Evolutionary conservation across 1,140 invertebrate genomes (phyloP), one percentile per base, ranked within the genome.

Genomic region (Drosophila serrata): DNA sequence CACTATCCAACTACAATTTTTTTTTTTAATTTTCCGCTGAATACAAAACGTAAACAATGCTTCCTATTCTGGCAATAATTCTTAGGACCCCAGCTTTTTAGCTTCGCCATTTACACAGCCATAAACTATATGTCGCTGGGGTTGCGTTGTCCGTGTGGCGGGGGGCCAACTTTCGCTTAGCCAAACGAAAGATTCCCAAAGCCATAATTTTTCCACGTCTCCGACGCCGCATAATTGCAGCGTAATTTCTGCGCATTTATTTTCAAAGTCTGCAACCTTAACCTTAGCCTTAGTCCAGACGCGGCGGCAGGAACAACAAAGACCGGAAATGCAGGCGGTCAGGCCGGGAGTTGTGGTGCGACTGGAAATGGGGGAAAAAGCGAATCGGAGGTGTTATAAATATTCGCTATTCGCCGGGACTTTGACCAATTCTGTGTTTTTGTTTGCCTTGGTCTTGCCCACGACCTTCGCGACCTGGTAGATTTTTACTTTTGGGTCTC

Each of bases 161-260:
- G 46, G 29, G 48, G 46, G 29, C 29, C 29, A 76, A 84, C 81
- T 82, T 82, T 82, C 81, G 75, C 81, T 81, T 58, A 48, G 56
- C 40, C 33, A 56, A 45, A 42, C 53, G 62, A 69, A 56, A 72
- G 75, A 84, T 80, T 85, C 81, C 81, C 81, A 80, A 56, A 80
- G 81, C 81, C 76, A 85, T 85, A 84, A 85, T 85, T 84, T 85
- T 84, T 85, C 33, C 39, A 80, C 81, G 72, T 85, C 81, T 80
- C 81, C 82, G 62, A 85, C 81, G 81, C 81, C 81, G 81, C 81
- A 85, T 85, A 85, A 85, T 85, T 85, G 81, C 81, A 85, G 74
- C 81, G 81, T 85, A 85, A 85, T 85, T 85, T 82, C 72, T 55
- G 77, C 81, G 81, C 73, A 85, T 84, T 85, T 85, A 84, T 80